These are phyloP conservation scores for Drosophila bifasciata DNA, from an alignment of 1,140 invertebrate genomes.

Conservation along the genomic window DNA sequence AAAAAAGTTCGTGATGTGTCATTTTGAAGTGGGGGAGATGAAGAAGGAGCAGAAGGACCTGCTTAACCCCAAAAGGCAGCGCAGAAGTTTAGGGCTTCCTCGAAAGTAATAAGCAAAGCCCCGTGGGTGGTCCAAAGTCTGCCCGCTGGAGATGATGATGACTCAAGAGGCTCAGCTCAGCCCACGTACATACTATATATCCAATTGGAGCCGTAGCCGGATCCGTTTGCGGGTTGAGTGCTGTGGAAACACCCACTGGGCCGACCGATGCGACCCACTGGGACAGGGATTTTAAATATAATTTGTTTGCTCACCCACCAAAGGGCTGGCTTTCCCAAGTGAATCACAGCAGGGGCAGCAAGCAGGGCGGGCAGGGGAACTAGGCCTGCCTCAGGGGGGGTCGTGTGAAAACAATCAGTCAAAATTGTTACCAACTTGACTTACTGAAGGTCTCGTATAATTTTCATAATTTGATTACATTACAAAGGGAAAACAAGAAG, in stretches of 20 bases:
- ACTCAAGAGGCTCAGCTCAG: constrained; percentile 35
- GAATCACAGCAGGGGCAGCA: constrained; percentile 61
- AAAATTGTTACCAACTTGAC: constrained; percentile 78
- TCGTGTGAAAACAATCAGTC: constrained; percentile 76
- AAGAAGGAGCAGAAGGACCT: constrained; percentile 22
- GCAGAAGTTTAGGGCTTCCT: constrained; percentile 59
- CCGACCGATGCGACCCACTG: constrained; percentile 24
- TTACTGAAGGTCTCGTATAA: constrained; percentile 70
- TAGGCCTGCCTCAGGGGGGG: constrained; percentile 18
- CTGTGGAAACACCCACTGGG: constrained; percentile 64
- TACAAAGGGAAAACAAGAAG: constrained; percentile 56
- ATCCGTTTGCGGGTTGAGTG: constrained; percentile 36
- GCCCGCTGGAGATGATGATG: constrained; percentile 37
- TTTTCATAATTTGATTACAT: constrained; percentile 82
- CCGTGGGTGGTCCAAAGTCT: constrained; percentile 61
- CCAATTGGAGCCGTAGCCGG: constrained; percentile 66
- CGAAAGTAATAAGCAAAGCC: constrained; percentile 75
- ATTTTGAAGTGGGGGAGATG: constrained; percentile 39
- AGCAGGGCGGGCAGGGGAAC: constrained; percentile 4
- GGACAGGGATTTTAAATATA: constrained; percentile 73
- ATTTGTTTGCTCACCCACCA: constrained; percentile 70
- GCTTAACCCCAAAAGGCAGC: constrained; percentile 36
- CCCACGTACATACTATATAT: constrained; percentile 72
- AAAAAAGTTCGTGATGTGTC: constrained; percentile 82
- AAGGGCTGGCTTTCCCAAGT: constrained; percentile 65